Base-by-base conservation (phyloP, 1,140 invertebrate genomes). In the Brachionus rotundiformis region DNA sequence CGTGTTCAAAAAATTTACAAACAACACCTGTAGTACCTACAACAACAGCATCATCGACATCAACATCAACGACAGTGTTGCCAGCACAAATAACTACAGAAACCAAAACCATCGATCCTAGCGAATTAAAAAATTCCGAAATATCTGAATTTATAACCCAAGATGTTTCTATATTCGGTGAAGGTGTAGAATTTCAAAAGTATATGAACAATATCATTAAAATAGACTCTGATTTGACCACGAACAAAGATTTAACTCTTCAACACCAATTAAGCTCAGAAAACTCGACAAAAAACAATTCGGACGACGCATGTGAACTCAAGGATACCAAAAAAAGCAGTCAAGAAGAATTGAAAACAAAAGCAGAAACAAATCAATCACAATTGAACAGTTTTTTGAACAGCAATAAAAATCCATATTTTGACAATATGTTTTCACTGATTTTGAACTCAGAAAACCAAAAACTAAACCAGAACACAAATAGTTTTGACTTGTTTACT, bases 211-310 rank as follows among this genome's bases (percentile, higher is more conserved):
- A 73, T 6, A 73, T 73, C 7, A 73, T 73, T 10, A 73, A 73
- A 73, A 44, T 73, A 73, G 68, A 73, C n/a, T 73, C 68, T 1
- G 68, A 73, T 25, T 27, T 44, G 41, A 19, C 39, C 10, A 11
- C 23, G 11, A 16, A 29, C 1, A 73, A 73, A 8, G 33, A 41
- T 10, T 23, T 25, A 2, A 25, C 68, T 25, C 23, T 73, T 13
- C 68, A 73, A 47, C 33, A 73, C 44, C 68, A 73, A 44, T 10
- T 73, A 0, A 73, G 68, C 7, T 73, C 68, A 1, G 68, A 73
- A 25, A 73, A 73, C 36, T 73, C 68, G 6, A 73, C 68, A 10
- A 73, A 73, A 44, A 73, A 73, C 68, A 73, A 73, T 44, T 73
- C 68, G 10, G 68, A 73, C 36, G 68, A 73, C 41, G 68, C 68